Evolutionary conservation across 2,113 vertebrate genomes (phyloP), one percentile per base, ranked within the genome.

Genomic region (Ursus arctos): DNA sequence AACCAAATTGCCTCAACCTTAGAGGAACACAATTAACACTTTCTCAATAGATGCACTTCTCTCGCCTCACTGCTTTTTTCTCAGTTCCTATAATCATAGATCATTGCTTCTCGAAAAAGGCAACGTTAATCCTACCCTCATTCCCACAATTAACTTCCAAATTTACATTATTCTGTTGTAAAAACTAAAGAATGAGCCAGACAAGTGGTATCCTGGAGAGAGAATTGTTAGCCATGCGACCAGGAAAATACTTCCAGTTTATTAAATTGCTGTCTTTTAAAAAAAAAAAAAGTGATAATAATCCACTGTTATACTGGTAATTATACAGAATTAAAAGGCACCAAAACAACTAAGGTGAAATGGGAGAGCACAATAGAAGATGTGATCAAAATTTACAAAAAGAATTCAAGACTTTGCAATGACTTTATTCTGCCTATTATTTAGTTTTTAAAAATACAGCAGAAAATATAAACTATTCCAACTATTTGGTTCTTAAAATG

Each of bases 1-100:
- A 90, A 40, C n/a, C 43, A 19, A 69, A 71, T 80, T 92, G 72
- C 72, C 49, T 95, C 94, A 90, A 40, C 26, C 14, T 88, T 87
- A 96, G 55, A 96, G 96, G 87, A 96, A 80, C n/a, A 94, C 88
- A 96, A 95, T 97, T 94, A 96, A 92, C 87, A 76, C 40, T 88
- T 97, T 95, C 93, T 97, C 97, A 93, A 80, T 67, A 88, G 21
- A 59, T 24, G 15, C 16, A 16, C 19, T 85, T 96, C 76, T 71
- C 72, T 69, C 53, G 53, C 77, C 40, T 16, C 18, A 94, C 36
- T 16, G 24, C 22, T 87, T 93, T 89, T 94, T 82, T 59, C 65
- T 55, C 61, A 26, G 43, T 76, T 92, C 36, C 83, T 94, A 49
- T 87, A 87, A 92, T 95, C 63, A 72, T 36, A 92, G 79, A 86